Evolutionary conservation across 2,888 invertebrate species (phyloP), one percentile per base, ranked within the genome.

Genomic region (Amaurobius ferox): DNA sequence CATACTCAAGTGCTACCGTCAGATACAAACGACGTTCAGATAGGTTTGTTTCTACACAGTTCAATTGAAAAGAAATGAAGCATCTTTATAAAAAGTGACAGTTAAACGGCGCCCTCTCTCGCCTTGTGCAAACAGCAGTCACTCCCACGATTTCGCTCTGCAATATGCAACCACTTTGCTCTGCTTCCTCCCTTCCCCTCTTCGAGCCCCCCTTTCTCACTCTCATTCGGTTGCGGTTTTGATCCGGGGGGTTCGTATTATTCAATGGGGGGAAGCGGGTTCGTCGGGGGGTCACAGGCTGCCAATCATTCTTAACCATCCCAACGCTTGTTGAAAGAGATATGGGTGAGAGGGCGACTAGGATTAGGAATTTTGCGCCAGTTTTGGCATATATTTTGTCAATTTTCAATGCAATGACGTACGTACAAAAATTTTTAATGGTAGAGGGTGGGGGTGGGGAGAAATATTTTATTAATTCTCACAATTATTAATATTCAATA

Each of bases 141-240:
- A 64, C 80, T 40, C 48, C 44, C 44, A 44, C 44, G 2, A 44
- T 44, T 44, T 44, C 29, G 44, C 30, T 66, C n/a, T 48, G 76
- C 81, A 76, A 83, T 83, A 76, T 83, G 81, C 70, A 76, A 83
- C 81, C 76, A 83, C 81, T 83, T 83, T 70, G 76, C 74, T 30
- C 68, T 23, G 7, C 62, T 29, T 30, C 68, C 61, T 55, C 16
- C 26, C 35, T 28, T 55, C 19, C 48, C 35, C 79, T 55, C 23
- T 39, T 23, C 73, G 7, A 29, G n/a, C 28, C 9, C 29, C 23
- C 23, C 39, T 72, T 68, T 68, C 80, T 29, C 80, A 68, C 55
- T 55, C 73, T 67, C 68, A 61, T 80, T 68, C 68, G 73, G 80
- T 80, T 80, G 80, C 67, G 80, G 80, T 80, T 73, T 68, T 39